Evolutionary conservation across 2,797 vertebrate species (phyloP), one percentile per base, ranked within the genome.

Genomic region (Amblyopsis hoosieri): DNA sequence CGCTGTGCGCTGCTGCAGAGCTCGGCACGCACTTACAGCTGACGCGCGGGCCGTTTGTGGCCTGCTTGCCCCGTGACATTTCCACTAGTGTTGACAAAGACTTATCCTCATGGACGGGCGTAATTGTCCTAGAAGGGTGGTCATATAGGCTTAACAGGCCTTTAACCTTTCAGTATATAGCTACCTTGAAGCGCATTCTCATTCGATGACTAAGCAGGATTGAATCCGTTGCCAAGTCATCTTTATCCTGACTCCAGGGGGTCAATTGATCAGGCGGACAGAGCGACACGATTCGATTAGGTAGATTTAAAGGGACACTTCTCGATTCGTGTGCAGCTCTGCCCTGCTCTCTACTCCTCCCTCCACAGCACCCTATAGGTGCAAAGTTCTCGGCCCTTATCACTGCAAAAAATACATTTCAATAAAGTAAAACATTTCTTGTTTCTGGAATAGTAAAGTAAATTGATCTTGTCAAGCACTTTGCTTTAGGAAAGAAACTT

Each of bases 61-160:
- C 80, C 81, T 58, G 55, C 69, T 86, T 83, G 85, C 81, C 81
- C 80, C 79, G 63, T 79, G 79, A 84, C 85, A 85, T 85, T 76
- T 83, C 58, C 71, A 23, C 23, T 23, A 57, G 56, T 56, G 68
- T 69, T 78, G 64, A 73, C 76, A 54, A 69, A 74, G 69, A 62
- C 66, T 71, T 74, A 82, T 54, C 33, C 65, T 51, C 50, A 53
- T 55, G 62, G 74, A 80, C 81, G 71, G 71, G 50, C 12, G 0
- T 76, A 81, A 81, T 83, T 85, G 80, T 73, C 66, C 72, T 66
- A 77, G 62, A 76, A 75, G 74, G 62, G 74, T 79, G 75, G 72
- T 75, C 77, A 76, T 56, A 68, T 42, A 61, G 73, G 78, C 80
- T 85, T 84, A 80, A 77, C 69, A 67, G 61, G 60, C 74, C 71